Conservation (phyloP, 1,140 invertebrate species). For the Nasonia giraulti region DNA sequence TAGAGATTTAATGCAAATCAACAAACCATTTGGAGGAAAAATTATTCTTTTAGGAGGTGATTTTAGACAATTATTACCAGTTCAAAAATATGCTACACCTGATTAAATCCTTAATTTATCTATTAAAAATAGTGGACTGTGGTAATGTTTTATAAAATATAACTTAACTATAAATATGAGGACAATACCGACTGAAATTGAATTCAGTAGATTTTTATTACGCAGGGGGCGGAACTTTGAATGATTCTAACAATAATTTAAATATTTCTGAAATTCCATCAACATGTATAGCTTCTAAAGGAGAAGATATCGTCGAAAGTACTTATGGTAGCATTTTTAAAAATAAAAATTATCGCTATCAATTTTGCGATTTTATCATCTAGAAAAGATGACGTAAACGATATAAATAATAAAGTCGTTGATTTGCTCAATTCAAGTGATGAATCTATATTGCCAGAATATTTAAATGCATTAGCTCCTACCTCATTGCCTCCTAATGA, state of each 20-base stretch:
- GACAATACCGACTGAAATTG: conserved; percentile 27
- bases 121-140: conserved; percentile 52
- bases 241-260: conserved; percentile 42
- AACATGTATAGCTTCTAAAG: conserved; percentile 28
- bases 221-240: conserved; percentile 45
- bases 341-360: conserved; percentile 18
- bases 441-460: conserved; percentile 44
- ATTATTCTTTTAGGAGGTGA: conserved; percentile 55
- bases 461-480: conserved; percentile 41
- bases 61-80: conserved; percentile 57
- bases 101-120: conserved; percentile 53
- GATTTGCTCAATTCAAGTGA: conserved; percentile 31
- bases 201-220: conserved; percentile 51
- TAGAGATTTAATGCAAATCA: conserved; percentile 35
- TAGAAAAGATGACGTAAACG: conserved; percentile 47
- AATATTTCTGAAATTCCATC: conserved; percentile 32
- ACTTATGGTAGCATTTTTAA: conserved; percentile 9
- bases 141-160: conserved; percentile 41
- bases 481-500: conserved; percentile 25
- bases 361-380: conserved; percentile 41
- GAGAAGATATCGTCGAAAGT: background rate
- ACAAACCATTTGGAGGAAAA: conserved; percentile 56
- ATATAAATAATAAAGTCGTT: conserved; percentile 47
- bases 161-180: conserved; percentile 44
- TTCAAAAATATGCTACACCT: conserved; percentile 50